These are phyloP conservation scores for Dreissena polymorpha DNA, from an alignment of 1,140 invertebrate species.

Conservation along the genomic window DNA sequence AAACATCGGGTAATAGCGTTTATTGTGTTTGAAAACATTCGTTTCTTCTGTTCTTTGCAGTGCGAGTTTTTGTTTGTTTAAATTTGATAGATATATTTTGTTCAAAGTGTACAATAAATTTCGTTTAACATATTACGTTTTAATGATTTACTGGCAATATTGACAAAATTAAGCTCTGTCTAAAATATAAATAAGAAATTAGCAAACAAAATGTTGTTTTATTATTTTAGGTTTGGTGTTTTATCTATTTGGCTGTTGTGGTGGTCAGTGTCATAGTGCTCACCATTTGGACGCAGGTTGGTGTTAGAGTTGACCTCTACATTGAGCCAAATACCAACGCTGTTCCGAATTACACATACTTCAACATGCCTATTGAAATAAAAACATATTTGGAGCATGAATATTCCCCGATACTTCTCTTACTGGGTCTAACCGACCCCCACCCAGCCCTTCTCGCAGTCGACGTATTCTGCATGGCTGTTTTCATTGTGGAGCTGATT, in stretches of 20 bases:
- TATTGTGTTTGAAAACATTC: too few species aligned
- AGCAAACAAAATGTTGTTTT: not conserved
- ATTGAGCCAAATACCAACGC: not conserved
- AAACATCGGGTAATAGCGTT: too few species aligned
- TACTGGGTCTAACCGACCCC: constrained; percentile 4
- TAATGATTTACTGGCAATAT: too few species aligned
- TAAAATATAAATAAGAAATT: too few species aligned
- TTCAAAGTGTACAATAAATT: too few species aligned
- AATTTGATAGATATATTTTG: too few species aligned
- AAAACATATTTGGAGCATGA: not conserved
- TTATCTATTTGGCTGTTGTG: constrained; percentile 32
- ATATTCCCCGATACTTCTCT: not conserved
- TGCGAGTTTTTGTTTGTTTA: too few species aligned
- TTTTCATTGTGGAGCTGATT: constrained; percentile 78
- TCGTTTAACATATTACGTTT: too few species aligned
- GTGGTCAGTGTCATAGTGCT: constrained; percentile 18
- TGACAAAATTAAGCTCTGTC: too few species aligned
- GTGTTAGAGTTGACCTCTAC: constrained; percentile 2
- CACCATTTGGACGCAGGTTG: constrained; percentile 20
- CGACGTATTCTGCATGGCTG: constrained; percentile 74
- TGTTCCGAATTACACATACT: not conserved
- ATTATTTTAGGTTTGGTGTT: constrained; percentile 31
- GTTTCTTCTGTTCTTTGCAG: too few species aligned
- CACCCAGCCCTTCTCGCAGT: constrained; percentile 58
- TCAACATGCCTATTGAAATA: not conserved